Base-by-base conservation (phyloP, 2,113 vertebrate genomes). In the Zosterops pallidus region DNA sequence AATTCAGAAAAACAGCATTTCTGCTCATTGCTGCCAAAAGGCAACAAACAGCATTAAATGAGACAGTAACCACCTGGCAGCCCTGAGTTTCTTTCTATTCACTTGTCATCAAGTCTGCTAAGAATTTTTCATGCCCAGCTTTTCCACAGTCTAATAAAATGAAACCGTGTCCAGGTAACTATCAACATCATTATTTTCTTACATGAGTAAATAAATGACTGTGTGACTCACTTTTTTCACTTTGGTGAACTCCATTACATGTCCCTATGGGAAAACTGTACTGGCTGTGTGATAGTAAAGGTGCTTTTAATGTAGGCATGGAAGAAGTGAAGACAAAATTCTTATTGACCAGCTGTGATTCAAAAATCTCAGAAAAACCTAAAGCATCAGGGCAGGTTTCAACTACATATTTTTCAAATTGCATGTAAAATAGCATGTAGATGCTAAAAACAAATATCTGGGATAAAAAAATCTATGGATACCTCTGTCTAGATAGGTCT, bases 151-250 rank as follows among this genome's bases (percentile, higher is more conserved):
- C 35, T 69, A 79, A 57, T 9, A 12, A 90, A 77, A 68, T 29
- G 22, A 90, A 91, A 95, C 49, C 0, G 0, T 59, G 75, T 65
- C 89, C 12, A 20, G 68, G 64, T 88, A 96, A 80, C 89, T 74
- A 85, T 37, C 42, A 91, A 92, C 74, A 96, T 46, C 72, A 77
- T 89, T 95, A 94, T 82, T 94, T 62, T 72, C 86, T 95, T 86
- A 88, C 79, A 74, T n/a, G 89, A 96, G 92, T 96, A 97, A 97
- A 97, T 91, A 97, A 96, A 91, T 47, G 70, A 72, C 56, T 71
- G 28, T 35, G 52, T 81, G 78, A 91, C 50, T 95, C 90, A 91
- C n/a, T 95, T 83, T 80, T 75, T 78, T 84, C 71, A 89, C 53
- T 92, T 76, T 86, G 60, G 94, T 86, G 53, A 95, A 93, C 83